phyloP scores from a whole-genome alignment of 2,888 invertebrate genomes.

The Lissocephala sabroskyi region DNA sequence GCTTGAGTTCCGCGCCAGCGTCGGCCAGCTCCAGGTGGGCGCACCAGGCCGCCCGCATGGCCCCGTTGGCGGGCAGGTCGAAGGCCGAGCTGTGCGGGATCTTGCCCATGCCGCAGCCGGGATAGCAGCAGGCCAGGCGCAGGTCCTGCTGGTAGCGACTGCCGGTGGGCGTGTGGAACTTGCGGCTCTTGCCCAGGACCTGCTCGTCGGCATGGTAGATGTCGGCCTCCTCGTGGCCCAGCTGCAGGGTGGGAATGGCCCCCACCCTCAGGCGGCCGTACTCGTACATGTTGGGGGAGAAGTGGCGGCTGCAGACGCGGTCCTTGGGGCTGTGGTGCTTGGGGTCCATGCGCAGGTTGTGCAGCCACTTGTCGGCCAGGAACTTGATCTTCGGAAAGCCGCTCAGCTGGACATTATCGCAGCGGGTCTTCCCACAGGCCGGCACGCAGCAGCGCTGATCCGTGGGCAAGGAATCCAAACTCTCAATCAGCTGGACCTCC shows the following conservation, averaged over 20 bases:
- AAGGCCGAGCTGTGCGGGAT: slow-evolving; percentile 12
- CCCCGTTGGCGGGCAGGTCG: slow-evolving; percentile 30
- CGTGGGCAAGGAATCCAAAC: too few relatives aligned
- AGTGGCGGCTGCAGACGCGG: slow-evolving; percentile 46
- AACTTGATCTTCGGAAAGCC: slow-evolving; percentile 33
- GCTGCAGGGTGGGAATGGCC: slow-evolving; percentile 47
- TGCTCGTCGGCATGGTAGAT: slow-evolving; percentile 16
- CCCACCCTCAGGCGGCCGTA: slow-evolving; percentile 3
- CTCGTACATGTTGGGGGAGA: slow-evolving; percentile 26
- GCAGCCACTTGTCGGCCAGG: slow-evolving; percentile 44
- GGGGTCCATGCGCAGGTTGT: slow-evolving; percentile 37
- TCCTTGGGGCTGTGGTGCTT: slow-evolving; percentile 17
- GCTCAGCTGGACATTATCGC: slow-evolving; percentile 23
- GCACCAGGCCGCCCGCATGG: slow-evolving; percentile 22
- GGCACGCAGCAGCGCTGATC: slow-evolving; percentile 38
- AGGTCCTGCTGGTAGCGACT: background rate
- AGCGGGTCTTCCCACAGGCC: slow-evolving; percentile 29
- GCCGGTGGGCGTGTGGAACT: background rate
- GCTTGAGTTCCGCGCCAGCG: slow-evolving; percentile 7
- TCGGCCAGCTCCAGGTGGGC: slow-evolving; percentile 23
- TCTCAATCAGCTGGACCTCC: background rate
- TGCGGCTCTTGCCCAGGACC: slow-evolving; percentile 7
- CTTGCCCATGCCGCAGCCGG: slow-evolving; percentile 35
- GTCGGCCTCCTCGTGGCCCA: slow-evolving; percentile 39
- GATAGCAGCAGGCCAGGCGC: slow-evolving; percentile 37